Evolutionary conservation across 2,888 invertebrate species (phyloP), one percentile per base, ranked within the genome.

Genomic region (Napeogenes sylphis): DNA sequence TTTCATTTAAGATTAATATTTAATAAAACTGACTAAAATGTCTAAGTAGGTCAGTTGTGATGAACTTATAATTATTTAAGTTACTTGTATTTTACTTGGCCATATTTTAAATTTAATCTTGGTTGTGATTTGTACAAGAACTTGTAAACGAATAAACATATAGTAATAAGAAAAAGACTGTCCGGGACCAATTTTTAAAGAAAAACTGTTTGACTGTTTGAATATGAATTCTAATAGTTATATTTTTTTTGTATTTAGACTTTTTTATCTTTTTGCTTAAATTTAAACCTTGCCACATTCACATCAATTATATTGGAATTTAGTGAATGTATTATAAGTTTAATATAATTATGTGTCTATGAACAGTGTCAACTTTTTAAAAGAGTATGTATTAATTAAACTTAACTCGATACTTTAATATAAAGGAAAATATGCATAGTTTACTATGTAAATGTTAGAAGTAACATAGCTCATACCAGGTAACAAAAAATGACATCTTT

Each of bases 111-210:
- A 5, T 51, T 30, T 30, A 51, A 51, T 30, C 10, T 51, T 3
- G 30, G 51, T 51, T 51, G 51, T 51, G 51, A 51, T 51, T 6
- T 56, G 56, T 12, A 46, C 12, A 57, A 45, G 45, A 21, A 30
- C n/a, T n/a, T 14, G 38, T 55, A 55, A 14, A 14, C 8, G 14
- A 55, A 4, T 4, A 57, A 30, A 45, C 13, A 12, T 45, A 10
- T 45, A 30, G 13, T 30, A 30, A 42, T 30, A 56, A 30, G 30
- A 30, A 62, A 64, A 68, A 74, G 62, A 62, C 64, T 61, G 47
- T 14, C 54, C 68, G 59, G 73, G 75, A 76, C 75, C 75, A 75
- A 75, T 71, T 53, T 51, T 54, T 21, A 47, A 56, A 21, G 46
- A 45, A 35, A 6, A 33, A 45, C 21, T 21, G 21, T 21, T 30